Conservation (phyloP, 2,888 invertebrate species). For the Priocnemis perturbator region DNA sequence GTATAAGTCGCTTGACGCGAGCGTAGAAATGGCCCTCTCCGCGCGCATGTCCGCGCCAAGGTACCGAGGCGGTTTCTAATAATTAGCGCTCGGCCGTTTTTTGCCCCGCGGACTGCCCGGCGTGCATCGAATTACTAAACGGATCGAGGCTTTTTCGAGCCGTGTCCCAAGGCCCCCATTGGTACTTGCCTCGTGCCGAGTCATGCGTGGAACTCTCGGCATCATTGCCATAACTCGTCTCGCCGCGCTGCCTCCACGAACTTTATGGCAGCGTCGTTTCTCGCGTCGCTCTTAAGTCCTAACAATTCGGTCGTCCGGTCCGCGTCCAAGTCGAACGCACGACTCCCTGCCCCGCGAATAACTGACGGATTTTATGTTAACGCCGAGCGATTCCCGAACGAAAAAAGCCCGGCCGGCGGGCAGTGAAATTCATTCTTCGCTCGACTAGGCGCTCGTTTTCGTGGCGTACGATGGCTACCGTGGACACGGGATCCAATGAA, state of each 20-base stretch:
- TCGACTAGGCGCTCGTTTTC: too few species aligned
- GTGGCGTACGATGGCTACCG: too few species aligned
- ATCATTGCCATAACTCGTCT: conserved; percentile 59
- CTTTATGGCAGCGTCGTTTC: conserved; percentile 55
- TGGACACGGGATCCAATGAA: too few species aligned
- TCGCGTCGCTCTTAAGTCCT: conserved; percentile 29
- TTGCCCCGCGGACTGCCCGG: conserved; percentile 12
- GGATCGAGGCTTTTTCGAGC: conserved; percentile 35
- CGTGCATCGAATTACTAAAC: conserved; percentile 44
- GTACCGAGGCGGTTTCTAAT: conserved; percentile 31
- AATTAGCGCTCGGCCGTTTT: conserved; percentile 49
- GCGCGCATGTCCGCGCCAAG: conserved; percentile 1
- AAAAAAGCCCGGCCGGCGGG: too few species aligned
- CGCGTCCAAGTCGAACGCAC: not conserved
- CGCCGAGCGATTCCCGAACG: too few species aligned
- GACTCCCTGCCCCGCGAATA: not conserved
- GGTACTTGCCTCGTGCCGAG: conserved; percentile 54
- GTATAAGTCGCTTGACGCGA: too few species aligned
- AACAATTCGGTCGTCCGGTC: conserved; percentile 50
- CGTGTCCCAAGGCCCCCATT: conserved; percentile 48
- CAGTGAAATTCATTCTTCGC: too few species aligned
- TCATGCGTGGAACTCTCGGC: conserved; percentile 59
- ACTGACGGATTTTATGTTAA: too few species aligned
- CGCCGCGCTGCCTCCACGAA: conserved; percentile 51
- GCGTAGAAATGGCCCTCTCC: not conserved